Conservation (phyloP, 2,888 invertebrate species). For the Zygothrica quintamaculata region DNA sequence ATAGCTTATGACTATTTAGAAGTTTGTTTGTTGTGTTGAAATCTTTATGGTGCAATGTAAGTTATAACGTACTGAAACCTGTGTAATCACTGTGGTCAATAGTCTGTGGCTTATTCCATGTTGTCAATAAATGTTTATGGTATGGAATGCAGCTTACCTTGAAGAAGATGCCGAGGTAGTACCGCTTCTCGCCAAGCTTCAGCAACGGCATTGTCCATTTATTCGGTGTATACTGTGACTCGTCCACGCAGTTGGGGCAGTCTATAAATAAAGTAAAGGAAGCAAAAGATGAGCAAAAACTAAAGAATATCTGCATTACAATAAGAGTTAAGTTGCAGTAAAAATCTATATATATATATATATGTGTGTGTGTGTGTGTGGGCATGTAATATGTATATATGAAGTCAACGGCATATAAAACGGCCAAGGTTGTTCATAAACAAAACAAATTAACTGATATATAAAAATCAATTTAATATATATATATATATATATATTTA, state of each 20-base stretch:
- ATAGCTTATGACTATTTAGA: no score
- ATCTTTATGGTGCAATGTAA: no score
- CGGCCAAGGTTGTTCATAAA: no score
- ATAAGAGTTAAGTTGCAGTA: not conserved
- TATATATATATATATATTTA: conserved; percentile 17
- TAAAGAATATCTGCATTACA: conserved; percentile 16
- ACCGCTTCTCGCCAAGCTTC: conserved; percentile 94
- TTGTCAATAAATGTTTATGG: conserved; percentile 51
- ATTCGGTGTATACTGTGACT: conserved; percentile 88
- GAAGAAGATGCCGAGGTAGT: conserved; percentile 96
- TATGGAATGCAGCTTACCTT: conserved; percentile 88
- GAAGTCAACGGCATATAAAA: no score
- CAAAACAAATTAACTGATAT: no score
- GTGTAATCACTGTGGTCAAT: no score
- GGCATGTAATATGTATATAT: no score
- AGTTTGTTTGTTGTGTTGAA: no score
- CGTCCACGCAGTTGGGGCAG: conserved; percentile 92
- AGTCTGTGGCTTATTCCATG: conserved; percentile 32
- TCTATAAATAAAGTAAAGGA: conserved; percentile 85
- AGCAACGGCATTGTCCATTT: conserved; percentile 96
- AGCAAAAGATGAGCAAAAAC: conserved; percentile 14
- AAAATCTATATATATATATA: no score
- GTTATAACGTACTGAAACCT: no score
- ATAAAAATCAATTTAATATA: no score
- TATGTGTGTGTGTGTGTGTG: no score